phyloP scores from a whole-genome alignment of 2,888 invertebrate genomes.

The Amaurobius ferox region DNA sequence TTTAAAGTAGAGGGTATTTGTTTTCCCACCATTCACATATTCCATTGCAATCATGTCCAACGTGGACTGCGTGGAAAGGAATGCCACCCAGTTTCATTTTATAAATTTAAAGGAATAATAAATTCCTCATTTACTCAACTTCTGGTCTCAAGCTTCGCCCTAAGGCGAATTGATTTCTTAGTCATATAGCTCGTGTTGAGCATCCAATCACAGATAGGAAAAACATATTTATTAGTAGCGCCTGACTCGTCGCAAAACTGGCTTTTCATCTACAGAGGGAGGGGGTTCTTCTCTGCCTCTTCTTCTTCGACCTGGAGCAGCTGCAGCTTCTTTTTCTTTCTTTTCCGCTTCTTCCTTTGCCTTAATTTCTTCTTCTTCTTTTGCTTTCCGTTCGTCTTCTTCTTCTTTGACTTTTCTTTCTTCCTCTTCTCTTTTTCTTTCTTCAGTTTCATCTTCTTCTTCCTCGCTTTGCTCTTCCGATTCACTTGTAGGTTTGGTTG shows the following conservation, averaged over 20 bases:
- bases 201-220: slow-evolving; percentile 20
- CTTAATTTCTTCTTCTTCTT: slow-evolving; percentile 26
- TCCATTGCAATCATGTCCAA: neutral
- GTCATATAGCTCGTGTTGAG: neutral
- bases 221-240: neutral
- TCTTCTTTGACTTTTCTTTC: slow-evolving; percentile 28
- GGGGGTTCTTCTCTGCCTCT: slow-evolving; percentile 31
- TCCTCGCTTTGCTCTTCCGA: slow-evolving; percentile 31
- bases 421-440: slow-evolving; percentile 33
- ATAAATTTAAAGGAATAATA: neutral
- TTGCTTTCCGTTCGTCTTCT: neutral
- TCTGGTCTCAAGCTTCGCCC: neutral
- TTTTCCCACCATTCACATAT: too few species aligned
- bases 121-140: neutral
- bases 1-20: too few species aligned
- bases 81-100: neutral
- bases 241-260: slow-evolving; percentile 47
- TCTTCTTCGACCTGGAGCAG: slow-evolving; percentile 26
- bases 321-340: slow-evolving; percentile 26
- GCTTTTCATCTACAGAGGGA: slow-evolving; percentile 39
- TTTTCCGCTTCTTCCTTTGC: slow-evolving; percentile 19
- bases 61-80: neutral
- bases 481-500: neutral
- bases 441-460: slow-evolving; percentile 34
- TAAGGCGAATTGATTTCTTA: neutral